phyloP scores from a whole-genome alignment of 2,797 vertebrate genomes.

The Distichodus sexfasciatus region DNA sequence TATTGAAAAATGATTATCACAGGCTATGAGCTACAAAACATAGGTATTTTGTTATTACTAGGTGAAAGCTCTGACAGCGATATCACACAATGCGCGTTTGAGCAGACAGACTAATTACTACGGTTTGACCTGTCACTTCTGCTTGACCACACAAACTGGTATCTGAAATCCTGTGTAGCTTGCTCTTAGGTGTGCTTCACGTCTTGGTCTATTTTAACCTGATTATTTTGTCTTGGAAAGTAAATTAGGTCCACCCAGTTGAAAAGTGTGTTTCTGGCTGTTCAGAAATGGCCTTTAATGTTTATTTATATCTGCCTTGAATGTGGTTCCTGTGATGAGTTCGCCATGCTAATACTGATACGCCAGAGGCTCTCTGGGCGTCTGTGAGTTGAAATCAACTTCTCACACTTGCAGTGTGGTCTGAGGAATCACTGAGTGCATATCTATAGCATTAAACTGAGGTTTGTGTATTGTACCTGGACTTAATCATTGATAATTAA shows the following conservation, averaged over 20 bases:
- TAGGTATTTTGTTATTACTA: too few species aligned
- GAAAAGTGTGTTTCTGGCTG: not conserved
- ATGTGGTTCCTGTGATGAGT: constrained; percentile 54
- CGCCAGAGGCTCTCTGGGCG: constrained; percentile 50
- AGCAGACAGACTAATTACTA: too few species aligned
- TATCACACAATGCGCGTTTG: too few species aligned
- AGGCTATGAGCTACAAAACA: too few species aligned
- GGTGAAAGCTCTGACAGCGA: too few species aligned
- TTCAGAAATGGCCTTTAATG: not conserved
- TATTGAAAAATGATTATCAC: too few species aligned
- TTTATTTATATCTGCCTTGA: not conserved
- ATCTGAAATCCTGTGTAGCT: not conserved
- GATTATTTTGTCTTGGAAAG: not conserved
- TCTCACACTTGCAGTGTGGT: constrained; percentile 53
- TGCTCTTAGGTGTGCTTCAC: not conserved
- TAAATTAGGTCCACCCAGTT: not conserved
- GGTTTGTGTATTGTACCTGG: not conserved
- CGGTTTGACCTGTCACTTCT: too few species aligned
- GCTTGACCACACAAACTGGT: too few species aligned
- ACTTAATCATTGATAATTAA: too few species aligned
- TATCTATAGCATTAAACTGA: not conserved
- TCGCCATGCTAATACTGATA: constrained; percentile 61
- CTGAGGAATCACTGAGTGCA: constrained; percentile 48
- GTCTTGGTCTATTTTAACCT: too few species aligned
- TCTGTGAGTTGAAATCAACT: constrained; percentile 47